Evolutionary conservation across 2,113 vertebrate genomes (phyloP).

Genomic region (Urocolius indicus): DNA sequence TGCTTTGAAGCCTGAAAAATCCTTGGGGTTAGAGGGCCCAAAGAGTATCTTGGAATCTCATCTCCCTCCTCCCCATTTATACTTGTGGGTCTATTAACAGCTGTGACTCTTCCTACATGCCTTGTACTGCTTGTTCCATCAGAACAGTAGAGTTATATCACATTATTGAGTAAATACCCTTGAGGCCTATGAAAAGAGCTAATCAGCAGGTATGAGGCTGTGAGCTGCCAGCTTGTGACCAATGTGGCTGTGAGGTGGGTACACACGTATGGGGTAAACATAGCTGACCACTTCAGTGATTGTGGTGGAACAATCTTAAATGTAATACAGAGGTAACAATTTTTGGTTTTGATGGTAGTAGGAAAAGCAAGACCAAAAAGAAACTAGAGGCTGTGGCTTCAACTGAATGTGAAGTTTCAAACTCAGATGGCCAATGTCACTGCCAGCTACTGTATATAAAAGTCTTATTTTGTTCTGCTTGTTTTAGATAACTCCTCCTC

Average conservation of each 20-base stretch:
- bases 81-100: neutral
- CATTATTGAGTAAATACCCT: neutral
- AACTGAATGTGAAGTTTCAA: neutral
- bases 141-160: neutral
- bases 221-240: neutral
- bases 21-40: neutral
- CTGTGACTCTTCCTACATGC: neutral
- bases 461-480: neutral
- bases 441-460: neutral
- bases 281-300: neutral
- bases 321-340: neutral
- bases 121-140: neutral
- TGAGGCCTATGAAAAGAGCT: neutral
- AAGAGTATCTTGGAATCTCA: neutral
- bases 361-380: neutral
- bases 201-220: rapidly evolving
- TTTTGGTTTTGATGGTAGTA: neutral
- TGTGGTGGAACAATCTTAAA: neutral
- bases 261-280: neutral
- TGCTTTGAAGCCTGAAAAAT: neutral
- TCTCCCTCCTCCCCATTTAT: neutral
- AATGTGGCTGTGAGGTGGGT: rapidly evolving
- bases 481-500: neutral
- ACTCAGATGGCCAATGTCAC: neutral
- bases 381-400: neutral